Base-by-base conservation (phyloP, 2,888 invertebrate genomes). In the Microchrysa polita region DNA sequence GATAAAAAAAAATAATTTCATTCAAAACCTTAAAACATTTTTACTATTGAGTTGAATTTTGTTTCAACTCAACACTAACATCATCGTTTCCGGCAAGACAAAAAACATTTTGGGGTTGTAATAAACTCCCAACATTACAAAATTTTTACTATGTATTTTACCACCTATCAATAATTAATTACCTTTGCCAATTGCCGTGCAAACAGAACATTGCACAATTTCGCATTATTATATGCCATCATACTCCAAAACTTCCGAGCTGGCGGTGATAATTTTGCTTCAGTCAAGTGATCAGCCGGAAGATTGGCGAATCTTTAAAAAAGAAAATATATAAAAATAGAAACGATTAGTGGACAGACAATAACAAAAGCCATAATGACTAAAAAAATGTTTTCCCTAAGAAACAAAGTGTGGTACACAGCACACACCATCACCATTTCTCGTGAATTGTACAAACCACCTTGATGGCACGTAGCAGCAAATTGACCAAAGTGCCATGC, bases 151-250 rank as follows among this genome's bases (percentile, higher is more conserved):
- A 34, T 34, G 27, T 12, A 61, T 61, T n/a, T 48, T 14, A 23
- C 34, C 55, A 27, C 27, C 27, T 53, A 16, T 53, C n/a, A n/a
- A n/a, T n/a, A n/a, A n/a, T n/a, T n/a, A n/a, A 23, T 80, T 81
- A 87, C 86, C 79, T 88, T 89, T 67, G 93, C 90, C 72, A 97
- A 85, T 83, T 94, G 93, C 80, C 91, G 88, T 9, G 92, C 92
- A 80, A 95, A 93, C 20, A 96, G 86, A 67, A 96, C 88, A 85
- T 95, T 96, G 81, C 93, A 96, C 48, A 97, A 85, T 84, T 98
- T 97, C 0, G 93, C 92, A 85, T 95, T 91, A 81, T 96, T 96
- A 83, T 97, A 98, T 0, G 95, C 94, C 86, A 89, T 90, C 89
- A 96, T 92, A 73, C 92, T 88, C 86, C 91, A 91, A 83, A 92